Percentiles rank a stretch among this genome's conserved stretches.
Evolutionary conservation across 2,888 invertebrate genomes (phyloP).

Genomic region (Cataglyphis rosenhaueri): DNA sequence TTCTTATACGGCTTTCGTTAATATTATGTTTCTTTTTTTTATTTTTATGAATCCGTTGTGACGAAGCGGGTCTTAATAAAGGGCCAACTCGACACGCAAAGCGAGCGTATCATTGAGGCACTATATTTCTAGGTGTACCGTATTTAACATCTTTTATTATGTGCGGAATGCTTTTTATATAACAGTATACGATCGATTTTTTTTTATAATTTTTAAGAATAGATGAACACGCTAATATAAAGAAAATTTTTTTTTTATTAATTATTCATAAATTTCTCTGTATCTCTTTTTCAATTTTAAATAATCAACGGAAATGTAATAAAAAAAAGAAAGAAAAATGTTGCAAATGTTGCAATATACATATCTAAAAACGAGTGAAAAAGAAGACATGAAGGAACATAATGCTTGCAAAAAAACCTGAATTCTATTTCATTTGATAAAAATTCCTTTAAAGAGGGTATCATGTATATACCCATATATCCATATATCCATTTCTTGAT

Average conservation of each 20-base stretch:
- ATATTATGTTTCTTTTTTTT: background rate
- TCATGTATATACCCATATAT: too few relatives aligned
- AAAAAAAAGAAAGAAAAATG: background rate
- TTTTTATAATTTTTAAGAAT: constrained; percentile 18
- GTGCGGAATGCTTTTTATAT: background rate
- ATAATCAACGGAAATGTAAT: background rate
- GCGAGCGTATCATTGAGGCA: background rate
- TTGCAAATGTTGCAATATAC: background rate
- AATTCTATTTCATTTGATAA: background rate
- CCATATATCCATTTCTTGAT: background rate
- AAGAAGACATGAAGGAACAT: background rate
- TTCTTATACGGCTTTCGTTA: background rate
- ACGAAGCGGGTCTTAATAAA: constrained; percentile 18
- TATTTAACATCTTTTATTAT: constrained; percentile 7
- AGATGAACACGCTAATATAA: background rate
- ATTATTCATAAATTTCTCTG: background rate
- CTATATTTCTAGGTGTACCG: background rate
- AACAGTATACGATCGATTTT: background rate
- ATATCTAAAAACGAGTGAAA: background rate
- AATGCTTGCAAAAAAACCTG: background rate
- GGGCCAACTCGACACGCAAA: constrained; percentile 8
- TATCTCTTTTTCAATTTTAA: background rate
- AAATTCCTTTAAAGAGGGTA: background rate
- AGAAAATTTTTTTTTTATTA: background rate
- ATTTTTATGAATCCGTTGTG: constrained; percentile 34